Base-by-base conservation (phyloP, 2,888 invertebrate species). In the Galerucella nymphaeae region DNA sequence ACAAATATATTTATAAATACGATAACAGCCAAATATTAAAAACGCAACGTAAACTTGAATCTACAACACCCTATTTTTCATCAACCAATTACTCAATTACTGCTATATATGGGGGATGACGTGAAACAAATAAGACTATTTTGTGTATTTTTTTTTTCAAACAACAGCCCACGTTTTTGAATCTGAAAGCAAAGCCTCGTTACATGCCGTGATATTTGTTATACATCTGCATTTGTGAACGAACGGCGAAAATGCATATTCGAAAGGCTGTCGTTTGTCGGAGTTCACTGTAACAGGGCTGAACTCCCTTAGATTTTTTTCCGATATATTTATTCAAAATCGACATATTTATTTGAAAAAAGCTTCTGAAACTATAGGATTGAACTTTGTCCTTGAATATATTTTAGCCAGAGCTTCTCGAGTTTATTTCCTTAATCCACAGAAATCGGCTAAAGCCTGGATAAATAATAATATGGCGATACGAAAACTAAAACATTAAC, bases 161-260 rank as follows among this genome's bases (percentile, higher is more conserved):
- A 68, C 62, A 67, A 45, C 68, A 53, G 23, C 45, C 48, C 62
- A 61, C 62, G 18, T 68, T 57, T 68, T 58, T 18, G 68, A 41
- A 53, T 48, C 62, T 68, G 62, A 68, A 68, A 68, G 68, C 68
- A 68, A 68, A 68, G 68, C 58, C 68, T 68, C 68, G 68, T 68
- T 68, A 66, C 45, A 58, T 48, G 41, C 68, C 68, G 68, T 68
- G 48, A 48, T 68, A 62, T 68, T 68, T 62, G 68, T 68, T 68
- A 68, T 68, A 68, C 61, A 68, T 68, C 68, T 62, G 48, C 68
- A 68, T 68, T 68, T 62, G 45, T 20, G 23, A 58, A 58, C 53
- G 50, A 62, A 68, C 18, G 45, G 16, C n/a, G 68, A 68, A 68
- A 68, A 68, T 68, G 68, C 62, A 68, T 68, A 68, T 68, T 42